Evolutionary conservation across 2,888 invertebrate genomes (phyloP).

Genomic region (Gastracanthus pulcherrimus): DNA sequence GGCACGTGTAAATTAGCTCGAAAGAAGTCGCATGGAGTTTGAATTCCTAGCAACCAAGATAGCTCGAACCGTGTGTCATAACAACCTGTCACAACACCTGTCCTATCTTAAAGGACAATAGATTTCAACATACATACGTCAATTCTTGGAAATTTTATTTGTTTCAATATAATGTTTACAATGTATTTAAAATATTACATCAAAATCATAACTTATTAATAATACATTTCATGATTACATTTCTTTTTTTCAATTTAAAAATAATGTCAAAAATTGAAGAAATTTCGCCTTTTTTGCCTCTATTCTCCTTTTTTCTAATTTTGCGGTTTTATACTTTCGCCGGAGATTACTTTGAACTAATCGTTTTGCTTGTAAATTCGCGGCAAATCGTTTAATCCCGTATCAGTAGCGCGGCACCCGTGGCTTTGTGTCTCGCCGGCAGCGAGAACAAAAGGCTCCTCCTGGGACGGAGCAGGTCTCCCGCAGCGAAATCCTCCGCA

Average conservation of each 20-base stretch:
- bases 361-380: conserved; percentile 43
- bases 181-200: no score
- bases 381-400: conserved; percentile 46
- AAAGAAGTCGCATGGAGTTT: neutral
- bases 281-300: neutral
- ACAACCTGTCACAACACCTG: neutral
- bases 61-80: conserved; percentile 6
- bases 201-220: no score
- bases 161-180: no score
- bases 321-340: neutral
- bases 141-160: neutral
- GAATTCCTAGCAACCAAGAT: neutral
- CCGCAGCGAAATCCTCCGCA: conserved; percentile 62
- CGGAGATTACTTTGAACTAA: conserved; percentile 33
- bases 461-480: conserved; percentile 61
- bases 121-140: conserved; percentile 17
- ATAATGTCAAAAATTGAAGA: neutral
- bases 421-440: conserved; percentile 63
- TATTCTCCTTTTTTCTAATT: no score
- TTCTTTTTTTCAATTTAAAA: neutral
- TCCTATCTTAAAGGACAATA: neutral
- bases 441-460: conserved; percentile 64
- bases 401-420: conserved; percentile 45
- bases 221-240: no score
- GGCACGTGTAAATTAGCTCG: neutral